phyloP scores from a whole-genome alignment of 2,888 invertebrate genomes.

The Scotopteryx bipunctaria region DNA sequence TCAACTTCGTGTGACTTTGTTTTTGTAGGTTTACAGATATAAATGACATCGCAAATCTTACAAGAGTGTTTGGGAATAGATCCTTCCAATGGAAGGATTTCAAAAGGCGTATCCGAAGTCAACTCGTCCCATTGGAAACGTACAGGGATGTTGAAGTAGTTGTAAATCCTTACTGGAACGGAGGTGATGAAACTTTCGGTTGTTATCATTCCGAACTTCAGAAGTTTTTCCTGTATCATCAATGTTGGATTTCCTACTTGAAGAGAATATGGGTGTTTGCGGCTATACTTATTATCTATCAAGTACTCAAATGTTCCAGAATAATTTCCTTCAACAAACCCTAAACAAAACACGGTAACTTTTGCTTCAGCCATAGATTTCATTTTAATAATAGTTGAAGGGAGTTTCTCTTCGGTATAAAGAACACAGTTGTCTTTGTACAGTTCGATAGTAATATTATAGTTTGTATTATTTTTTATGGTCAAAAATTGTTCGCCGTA shows the following conservation, averaged over 20 bases:
- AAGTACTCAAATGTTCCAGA: constrained; percentile 58
- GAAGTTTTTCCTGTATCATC: constrained; percentile 54
- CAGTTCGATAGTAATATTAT: constrained; percentile 53
- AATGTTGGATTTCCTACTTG: constrained; percentile 60
- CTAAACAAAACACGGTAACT: constrained; percentile 56
- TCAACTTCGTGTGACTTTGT: constrained; percentile 67
- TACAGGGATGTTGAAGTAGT: constrained; percentile 63
- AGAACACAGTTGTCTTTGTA: constrained; percentile 49
- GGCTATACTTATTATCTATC: constrained; percentile 59
- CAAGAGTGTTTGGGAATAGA: constrained; percentile 56
- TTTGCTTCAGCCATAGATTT: constrained; percentile 47
- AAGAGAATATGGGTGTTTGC: constrained; percentile 60
- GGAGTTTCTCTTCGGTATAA: constrained; percentile 55
- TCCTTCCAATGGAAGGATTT: constrained; percentile 63
- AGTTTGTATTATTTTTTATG: constrained; percentile 63
- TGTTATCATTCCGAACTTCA: constrained; percentile 77
- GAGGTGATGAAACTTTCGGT: constrained; percentile 67
- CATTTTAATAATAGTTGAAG: constrained; percentile 48
- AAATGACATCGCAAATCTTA: constrained; percentile 65
- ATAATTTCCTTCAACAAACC: constrained; percentile 52
- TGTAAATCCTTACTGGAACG: constrained; percentile 64
- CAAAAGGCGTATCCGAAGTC: constrained; percentile 63
- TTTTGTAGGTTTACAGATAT: constrained; percentile 63
- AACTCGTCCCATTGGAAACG: constrained; percentile 62
- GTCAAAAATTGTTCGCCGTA: constrained; percentile 55